Percentiles rank a stretch among this genome's conserved stretches.
Conservation (phyloP, 2,888 invertebrate genomes). For the Habrosyne pyritoides region DNA sequence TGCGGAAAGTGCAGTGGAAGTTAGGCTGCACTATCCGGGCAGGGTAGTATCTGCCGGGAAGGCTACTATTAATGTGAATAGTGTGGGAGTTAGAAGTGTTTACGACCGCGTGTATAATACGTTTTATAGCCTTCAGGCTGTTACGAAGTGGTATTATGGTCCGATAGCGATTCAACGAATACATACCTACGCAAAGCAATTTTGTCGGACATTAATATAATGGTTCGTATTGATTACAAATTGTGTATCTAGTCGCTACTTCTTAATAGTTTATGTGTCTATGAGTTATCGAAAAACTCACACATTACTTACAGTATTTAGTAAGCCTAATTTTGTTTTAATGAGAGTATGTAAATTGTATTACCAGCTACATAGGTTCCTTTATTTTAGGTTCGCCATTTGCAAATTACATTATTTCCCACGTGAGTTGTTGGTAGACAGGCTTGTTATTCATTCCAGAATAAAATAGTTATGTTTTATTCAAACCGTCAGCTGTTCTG, state of each 20-base stretch:
- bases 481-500: background rate
- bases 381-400: background rate
- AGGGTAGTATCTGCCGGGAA: conserved; percentile 12
- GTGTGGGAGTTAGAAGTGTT: conserved; percentile 50
- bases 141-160: conserved; percentile 37
- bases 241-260: background rate
- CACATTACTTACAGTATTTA: background rate
- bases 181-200: background rate
- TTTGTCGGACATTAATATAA: conserved; percentile 4
- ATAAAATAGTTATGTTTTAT: background rate
- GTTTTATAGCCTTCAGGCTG: conserved; percentile 55
- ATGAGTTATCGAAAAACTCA: background rate
- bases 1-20: conserved; percentile 8
- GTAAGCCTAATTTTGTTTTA: background rate
- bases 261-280: background rate
- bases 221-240: background rate
- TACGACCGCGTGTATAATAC: conserved; percentile 67
- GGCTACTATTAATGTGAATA: conserved; percentile 34
- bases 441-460: background rate
- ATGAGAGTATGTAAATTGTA: background rate
- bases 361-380: background rate
- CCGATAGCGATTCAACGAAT: conserved; percentile 13
- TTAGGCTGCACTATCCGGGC: conserved; percentile 5
- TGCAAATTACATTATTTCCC: background rate
- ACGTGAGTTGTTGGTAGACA: background rate